These are phyloP conservation scores for Octopus sinensis DNA, from an alignment of 1,140 invertebrate species.

Conservation along the genomic window DNA sequence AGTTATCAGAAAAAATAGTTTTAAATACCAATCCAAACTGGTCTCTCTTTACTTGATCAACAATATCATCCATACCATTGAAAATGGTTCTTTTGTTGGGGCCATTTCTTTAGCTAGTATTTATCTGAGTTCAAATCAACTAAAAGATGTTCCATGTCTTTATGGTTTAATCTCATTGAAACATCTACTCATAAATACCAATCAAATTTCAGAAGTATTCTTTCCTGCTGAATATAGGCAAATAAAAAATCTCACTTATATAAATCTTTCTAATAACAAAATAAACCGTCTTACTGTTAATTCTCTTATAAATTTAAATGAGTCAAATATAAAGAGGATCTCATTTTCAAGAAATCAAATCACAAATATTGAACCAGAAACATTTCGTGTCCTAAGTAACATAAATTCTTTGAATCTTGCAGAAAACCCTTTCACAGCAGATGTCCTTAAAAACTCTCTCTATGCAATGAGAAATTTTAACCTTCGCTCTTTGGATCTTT, in stretches of 20 bases:
- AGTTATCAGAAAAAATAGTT: not conserved
- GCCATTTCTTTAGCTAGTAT: not conserved
- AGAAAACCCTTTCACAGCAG: slow-evolving; percentile 30
- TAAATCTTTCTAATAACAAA: slow-evolving; percentile 38
- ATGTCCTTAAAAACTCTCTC: slow-evolving; percentile 27
- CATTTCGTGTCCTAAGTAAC: slow-evolving; percentile 29
- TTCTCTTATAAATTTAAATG: slow-evolving; percentile 30
- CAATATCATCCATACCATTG: not conserved
- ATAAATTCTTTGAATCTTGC: slow-evolving; percentile 38
- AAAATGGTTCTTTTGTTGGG: not conserved
- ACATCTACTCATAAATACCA: slow-evolving; percentile 32
- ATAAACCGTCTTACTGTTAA: slow-evolving; percentile 28
- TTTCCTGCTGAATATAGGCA: slow-evolving; percentile 29
- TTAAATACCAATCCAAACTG: not conserved
- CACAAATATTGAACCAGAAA: slow-evolving; percentile 21
- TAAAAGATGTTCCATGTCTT: not conserved
- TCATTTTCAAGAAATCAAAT: slow-evolving; percentile 35
- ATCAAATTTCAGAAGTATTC: slow-evolving; percentile 31
- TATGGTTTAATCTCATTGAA: slow-evolving; percentile 16
- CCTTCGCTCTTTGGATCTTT: slow-evolving; percentile 36
- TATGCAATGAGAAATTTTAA: slow-evolving; percentile 25
- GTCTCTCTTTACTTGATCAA: not conserved
- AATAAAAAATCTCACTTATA: slow-evolving; percentile 12
- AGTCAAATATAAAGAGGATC: slow-evolving; percentile 26
- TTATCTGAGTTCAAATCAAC: not conserved